These are phyloP conservation scores for Athetis lepigone DNA, from an alignment of 2,888 invertebrate species.

Conservation along the genomic window DNA sequence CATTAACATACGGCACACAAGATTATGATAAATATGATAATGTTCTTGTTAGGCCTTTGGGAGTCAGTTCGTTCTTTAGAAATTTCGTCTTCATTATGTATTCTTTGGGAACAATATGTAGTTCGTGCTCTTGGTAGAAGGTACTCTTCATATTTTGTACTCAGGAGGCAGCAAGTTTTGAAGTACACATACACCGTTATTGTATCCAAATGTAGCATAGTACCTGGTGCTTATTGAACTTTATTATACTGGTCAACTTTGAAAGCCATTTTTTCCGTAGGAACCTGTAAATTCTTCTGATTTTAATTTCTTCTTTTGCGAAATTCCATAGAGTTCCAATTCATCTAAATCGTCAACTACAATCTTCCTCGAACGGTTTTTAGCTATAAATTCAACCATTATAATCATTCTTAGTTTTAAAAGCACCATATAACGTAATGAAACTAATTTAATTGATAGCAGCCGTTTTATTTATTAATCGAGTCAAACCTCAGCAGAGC, in stretches of 20 bases:
- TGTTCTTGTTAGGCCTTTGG: slow-evolving; percentile 39
- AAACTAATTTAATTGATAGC: slow-evolving; percentile 45
- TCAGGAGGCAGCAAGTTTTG: slow-evolving; percentile 4
- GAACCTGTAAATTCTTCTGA: too few species aligned
- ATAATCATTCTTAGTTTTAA: slow-evolving; percentile 21
- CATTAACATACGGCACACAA: slow-evolving; percentile 62
- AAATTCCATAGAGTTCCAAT: slow-evolving; percentile 9
- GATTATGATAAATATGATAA: slow-evolving; percentile 64
- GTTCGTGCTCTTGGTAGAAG: slow-evolving; percentile 10
- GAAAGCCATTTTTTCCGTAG: background rate
- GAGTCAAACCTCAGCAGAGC: slow-evolving; percentile 24
- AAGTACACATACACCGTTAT: slow-evolving; percentile 1
- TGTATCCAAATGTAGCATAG: background rate
- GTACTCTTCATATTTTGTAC: slow-evolving; percentile 15
- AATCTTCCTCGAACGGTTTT: slow-evolving; percentile 6
- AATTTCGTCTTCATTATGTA: slow-evolving; percentile 40
- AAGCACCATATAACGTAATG: slow-evolving; percentile 9
- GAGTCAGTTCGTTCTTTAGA: slow-evolving; percentile 34
- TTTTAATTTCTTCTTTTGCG: background rate
- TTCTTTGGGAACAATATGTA: slow-evolving; percentile 27
- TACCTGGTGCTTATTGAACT: background rate
- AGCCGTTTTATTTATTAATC: slow-evolving; percentile 40
- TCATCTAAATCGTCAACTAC: background rate
- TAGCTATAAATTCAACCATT: slow-evolving; percentile 14
- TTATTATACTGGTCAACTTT: too few species aligned